A percentile compares a stretch with the other conserved stretches of the same genome.
Conservation (phyloP, 2,113 vertebrate genomes). For the Glareola pratincola region DNA sequence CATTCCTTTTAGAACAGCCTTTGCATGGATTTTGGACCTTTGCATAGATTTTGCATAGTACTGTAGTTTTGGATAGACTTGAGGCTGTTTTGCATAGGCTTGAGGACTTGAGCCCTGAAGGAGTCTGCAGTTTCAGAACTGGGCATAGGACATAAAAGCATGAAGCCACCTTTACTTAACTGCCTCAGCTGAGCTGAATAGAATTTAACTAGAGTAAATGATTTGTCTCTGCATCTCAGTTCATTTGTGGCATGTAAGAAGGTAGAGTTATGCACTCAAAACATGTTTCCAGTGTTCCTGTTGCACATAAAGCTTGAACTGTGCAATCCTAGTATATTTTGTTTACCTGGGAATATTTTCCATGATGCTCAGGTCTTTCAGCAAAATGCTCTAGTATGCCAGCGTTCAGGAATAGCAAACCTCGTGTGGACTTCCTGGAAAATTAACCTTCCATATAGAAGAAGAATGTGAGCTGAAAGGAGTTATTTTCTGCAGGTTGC, state of each 20-base stretch:
- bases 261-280: neutral
- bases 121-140: neutral
- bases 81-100: neutral
- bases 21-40: neutral
- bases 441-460: neutral
- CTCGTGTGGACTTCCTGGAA: neutral
- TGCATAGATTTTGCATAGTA: neutral
- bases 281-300: neutral
- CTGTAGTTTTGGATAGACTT: neutral
- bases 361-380: neutral
- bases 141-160: neutral
- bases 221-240: neutral
- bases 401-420: neutral
- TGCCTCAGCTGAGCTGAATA: neutral
- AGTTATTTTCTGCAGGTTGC: neutral
- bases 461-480: neutral
- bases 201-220: neutral
- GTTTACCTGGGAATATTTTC: neutral
- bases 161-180: neutral
- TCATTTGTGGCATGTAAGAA: neutral
- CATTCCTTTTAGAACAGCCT: neutral
- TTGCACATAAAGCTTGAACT: neutral
- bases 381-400: neutral
- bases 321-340: neutral
- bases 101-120: neutral